Evolutionary conservation across 2,888 invertebrate species (phyloP).

Genomic region (Lacanobia wlatinum): DNA sequence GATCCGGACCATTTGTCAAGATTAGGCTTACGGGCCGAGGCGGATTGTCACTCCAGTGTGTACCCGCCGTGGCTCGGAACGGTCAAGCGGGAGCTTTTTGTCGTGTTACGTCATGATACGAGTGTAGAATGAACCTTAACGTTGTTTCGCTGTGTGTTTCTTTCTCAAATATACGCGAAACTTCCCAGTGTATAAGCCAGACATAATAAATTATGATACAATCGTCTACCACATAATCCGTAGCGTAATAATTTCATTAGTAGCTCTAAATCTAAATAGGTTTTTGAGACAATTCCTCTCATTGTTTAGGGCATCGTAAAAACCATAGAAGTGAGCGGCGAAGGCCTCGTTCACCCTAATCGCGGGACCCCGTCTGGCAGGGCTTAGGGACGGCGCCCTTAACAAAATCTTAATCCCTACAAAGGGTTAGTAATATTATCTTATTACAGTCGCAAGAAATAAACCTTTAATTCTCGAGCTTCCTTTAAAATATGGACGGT

Average conservation of each 20-base stretch:
- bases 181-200: background rate
- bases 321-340: slow-evolving; percentile 85
- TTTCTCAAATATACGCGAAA: background rate
- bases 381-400: slow-evolving; percentile 86
- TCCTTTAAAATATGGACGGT: slow-evolving; percentile 80
- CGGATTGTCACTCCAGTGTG: slow-evolving; percentile 63
- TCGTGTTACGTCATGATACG: slow-evolving; percentile 38
- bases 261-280: slow-evolving; percentile 63
- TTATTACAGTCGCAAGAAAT: slow-evolving; percentile 89
- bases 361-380: slow-evolving; percentile 83
- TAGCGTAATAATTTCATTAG: slow-evolving; percentile 66
- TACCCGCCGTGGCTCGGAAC: slow-evolving; percentile 37
- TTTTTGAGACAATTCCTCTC: slow-evolving; percentile 68
- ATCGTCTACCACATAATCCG: slow-evolving; percentile 48
- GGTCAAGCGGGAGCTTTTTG: slow-evolving; percentile 64
- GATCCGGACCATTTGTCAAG: slow-evolving; percentile 89
- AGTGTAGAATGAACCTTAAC: background rate
- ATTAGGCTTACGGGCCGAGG: slow-evolving; percentile 82
- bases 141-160: background rate
- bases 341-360: slow-evolving; percentile 79
- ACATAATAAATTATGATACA: slow-evolving; percentile 47
- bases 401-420: slow-evolving; percentile 91
- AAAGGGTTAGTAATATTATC: slow-evolving; percentile 91
- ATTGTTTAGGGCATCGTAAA: slow-evolving; percentile 82
- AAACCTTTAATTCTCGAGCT: slow-evolving; percentile 84